Base-by-base conservation (phyloP, 1,140 invertebrate genomes). In the Spodoptera frugiperda region DNA sequence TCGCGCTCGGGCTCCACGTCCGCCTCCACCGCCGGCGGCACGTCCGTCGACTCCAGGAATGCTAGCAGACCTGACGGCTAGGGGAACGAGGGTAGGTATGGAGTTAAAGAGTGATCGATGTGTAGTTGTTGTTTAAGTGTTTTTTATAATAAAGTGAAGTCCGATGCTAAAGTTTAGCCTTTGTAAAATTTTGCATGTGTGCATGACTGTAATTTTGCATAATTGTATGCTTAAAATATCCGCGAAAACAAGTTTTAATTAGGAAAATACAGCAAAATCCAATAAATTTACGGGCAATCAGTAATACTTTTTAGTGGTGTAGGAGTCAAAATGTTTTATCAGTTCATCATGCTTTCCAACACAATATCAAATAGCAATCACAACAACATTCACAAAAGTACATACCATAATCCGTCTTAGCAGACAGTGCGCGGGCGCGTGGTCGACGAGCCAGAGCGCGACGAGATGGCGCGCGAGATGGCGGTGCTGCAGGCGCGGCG, bases 381-480 rank as follows among this genome's bases (percentile, higher is more conserved):
- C 15, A 6, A 15, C 3, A 55, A 25, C 0, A n/a, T 21, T 21
- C 8, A 53, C 0, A n/a, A 53, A 6, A 39, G 11, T 14, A 61
- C 21, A 25, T 94, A 99, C 98, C 96, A 99, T 96, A 74, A 99
- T 98, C 88, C 99, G 94, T 83, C 96, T 96, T 5, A 99, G 95
- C 14, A 99, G 94, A 33, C 97, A 97, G 95, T 98, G 97, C 0
- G 99, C 98, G 19, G 97, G 98, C 17, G 97, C 97, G 95, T 99
- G 98, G 61, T 98, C 98, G 12, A 98, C 98, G 0, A 99, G 96
- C 99, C 99, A 99, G n/a, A 99, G 95, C 15, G 97, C 97, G 70
- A 99, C 97, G n/a, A 99, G 94, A 94, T 99, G 98, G 12, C 99
- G 95, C 61, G 98, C 99, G 14, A 99, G 94, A 89, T 99, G 99